These are phyloP conservation scores for Oxyteleia sp. DNA, from an alignment of 2,888 invertebrate genomes.

Conservation along the genomic window DNA sequence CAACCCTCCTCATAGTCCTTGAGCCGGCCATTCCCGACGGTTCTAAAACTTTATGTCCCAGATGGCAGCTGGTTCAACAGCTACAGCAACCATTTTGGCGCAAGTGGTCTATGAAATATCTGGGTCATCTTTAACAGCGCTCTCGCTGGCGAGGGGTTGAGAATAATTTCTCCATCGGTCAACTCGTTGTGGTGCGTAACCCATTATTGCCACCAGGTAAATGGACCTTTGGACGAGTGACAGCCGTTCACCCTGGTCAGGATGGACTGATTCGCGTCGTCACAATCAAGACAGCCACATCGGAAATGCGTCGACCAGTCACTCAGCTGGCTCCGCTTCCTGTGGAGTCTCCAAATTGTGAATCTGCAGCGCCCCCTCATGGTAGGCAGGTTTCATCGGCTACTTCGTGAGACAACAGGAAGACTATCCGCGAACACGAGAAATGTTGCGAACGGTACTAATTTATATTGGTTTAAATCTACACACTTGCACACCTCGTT, in stretches of 20 bases:
- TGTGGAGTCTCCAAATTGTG: neutral
- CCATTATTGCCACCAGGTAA: slow-evolving; percentile 60
- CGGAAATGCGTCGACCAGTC: slow-evolving; percentile 29
- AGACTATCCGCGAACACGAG: neutral
- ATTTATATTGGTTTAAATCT: neutral
- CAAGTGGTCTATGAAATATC: slow-evolving; percentile 64
- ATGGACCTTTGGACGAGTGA: slow-evolving; percentile 65
- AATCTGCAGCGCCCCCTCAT: neutral
- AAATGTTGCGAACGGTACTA: neutral
- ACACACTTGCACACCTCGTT: too few species aligned
- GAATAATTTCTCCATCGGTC: slow-evolving; percentile 52
- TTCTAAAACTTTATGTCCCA: neutral
- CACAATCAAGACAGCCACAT: slow-evolving; percentile 56
- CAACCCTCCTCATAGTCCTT: neutral
- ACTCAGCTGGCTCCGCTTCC: slow-evolving; percentile 26
- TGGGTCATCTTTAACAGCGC: slow-evolving; percentile 60
- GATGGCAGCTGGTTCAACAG: neutral
- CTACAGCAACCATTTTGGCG: slow-evolving; percentile 32
- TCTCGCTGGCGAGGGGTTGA: slow-evolving; percentile 49
- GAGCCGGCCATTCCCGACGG: neutral
- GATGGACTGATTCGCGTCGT: slow-evolving; percentile 69
- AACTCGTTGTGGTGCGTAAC: slow-evolving; percentile 60
- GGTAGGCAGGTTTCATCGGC: neutral
- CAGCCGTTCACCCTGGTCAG: slow-evolving; percentile 46
- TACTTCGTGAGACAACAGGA: neutral